A percentile compares a stretch with the other conserved stretches of the same genome.
Evolutionary conservation across 2,797 vertebrate genomes (phyloP).

Genomic region (Onychomys arenicola): DNA sequence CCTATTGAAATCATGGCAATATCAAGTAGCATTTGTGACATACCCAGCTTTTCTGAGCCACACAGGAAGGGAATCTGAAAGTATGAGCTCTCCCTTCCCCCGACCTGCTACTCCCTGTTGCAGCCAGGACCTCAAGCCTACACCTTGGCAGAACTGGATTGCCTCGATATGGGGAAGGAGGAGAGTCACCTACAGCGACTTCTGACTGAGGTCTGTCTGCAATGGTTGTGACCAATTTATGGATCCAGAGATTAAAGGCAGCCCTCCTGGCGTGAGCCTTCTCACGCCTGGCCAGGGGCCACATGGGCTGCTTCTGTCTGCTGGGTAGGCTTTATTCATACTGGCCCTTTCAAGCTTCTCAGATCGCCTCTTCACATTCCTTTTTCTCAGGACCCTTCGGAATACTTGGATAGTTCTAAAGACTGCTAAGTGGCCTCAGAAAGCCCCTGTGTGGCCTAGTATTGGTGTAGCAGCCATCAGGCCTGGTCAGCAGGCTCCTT

Average conservation of each 20-base stretch:
- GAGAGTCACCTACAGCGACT: not conserved
- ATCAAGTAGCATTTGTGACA: not conserved
- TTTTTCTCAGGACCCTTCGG: not conserved
- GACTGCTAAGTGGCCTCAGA: not conserved
- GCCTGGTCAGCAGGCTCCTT: not conserved
- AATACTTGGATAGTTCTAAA: not conserved
- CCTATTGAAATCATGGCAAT: not conserved
- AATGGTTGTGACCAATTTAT: not conserved
- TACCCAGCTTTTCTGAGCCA: not conserved
- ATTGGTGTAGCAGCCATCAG: not conserved
- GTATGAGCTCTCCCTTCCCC: not conserved
- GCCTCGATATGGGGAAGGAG: not conserved
- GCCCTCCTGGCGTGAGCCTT: fast-evolving
- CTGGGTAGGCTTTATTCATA: not conserved
- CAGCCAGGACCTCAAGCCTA: not conserved
- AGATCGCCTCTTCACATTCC: not conserved
- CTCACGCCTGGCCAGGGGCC: fast-evolving
- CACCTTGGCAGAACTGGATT: too few relatives aligned
- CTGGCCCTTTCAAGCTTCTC: not conserved
- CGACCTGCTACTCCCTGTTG: fast-evolving
- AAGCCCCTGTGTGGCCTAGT: fast-evolving
- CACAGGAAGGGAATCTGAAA: not conserved
- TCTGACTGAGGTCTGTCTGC: not conserved
- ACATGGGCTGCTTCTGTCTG: fast-evolving
- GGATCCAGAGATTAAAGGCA: fast-evolving